phyloP scores from a whole-genome alignment of 2,888 invertebrate species.

The Eupithecia tripunctaria region DNA sequence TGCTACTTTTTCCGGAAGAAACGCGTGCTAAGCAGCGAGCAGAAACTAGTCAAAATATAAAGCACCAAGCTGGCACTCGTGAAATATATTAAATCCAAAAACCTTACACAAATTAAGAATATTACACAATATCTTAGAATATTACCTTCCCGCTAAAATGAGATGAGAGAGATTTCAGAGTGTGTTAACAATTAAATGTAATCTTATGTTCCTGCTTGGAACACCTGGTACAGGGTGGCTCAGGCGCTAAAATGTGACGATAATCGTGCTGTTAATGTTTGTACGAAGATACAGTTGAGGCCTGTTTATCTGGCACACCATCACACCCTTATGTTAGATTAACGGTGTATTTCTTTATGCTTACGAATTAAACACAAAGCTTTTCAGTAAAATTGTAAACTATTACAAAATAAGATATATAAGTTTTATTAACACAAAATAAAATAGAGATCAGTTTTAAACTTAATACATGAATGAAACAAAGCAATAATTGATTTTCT shows the following conservation, averaged over 20 bases:
- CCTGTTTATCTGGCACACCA: background rate
- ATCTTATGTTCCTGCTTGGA: background rate
- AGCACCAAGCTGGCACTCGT: background rate
- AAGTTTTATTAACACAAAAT: too few species aligned
- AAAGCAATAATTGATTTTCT: background rate
- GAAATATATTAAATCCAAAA: background rate
- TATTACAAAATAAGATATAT: too few species aligned
- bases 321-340: background rate
- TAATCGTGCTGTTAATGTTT: constrained; percentile 4
- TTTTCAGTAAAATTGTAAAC: too few species aligned
- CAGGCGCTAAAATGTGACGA: constrained; percentile 2
- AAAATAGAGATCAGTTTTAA: too few species aligned
- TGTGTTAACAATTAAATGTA: constrained; percentile 12
- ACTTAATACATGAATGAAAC: background rate
- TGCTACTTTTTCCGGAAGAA: background rate
- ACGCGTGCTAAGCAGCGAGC: background rate
- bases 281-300: background rate
- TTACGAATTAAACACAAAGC: background rate
- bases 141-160: background rate
- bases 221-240: constrained; percentile 9
- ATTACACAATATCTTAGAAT: background rate
- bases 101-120: background rate
- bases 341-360: background rate
- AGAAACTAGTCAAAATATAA: background rate
- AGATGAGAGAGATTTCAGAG: background rate